Evolutionary conservation across 2,888 invertebrate genomes (phyloP).

Genomic region (Erebia palarica): DNA sequence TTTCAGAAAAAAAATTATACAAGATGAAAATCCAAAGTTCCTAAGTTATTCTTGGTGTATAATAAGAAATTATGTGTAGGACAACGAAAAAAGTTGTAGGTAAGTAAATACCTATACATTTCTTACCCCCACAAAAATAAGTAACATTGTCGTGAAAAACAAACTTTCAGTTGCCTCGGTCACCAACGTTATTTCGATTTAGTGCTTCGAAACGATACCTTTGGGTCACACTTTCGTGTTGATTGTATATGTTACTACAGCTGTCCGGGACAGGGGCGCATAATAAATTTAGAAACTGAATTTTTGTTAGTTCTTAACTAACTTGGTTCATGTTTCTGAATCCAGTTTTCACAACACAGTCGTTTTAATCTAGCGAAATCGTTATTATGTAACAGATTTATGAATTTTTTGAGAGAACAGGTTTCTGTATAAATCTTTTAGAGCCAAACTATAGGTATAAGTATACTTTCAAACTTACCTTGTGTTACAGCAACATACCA

Average conservation of each 20-base stretch:
- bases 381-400: neutral
- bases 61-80: too few species aligned
- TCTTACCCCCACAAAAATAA: neutral
- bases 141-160: conserved; percentile 21
- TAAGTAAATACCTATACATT: too few species aligned
- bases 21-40: too few species aligned
- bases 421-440: neutral
- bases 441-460: neutral
- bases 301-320: conserved; percentile 33
- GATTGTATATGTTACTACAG: conserved; percentile 42
- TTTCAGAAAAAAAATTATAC: too few species aligned
- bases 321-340: neutral
- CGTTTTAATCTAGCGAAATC: neutral
- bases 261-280: conserved; percentile 36
- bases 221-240: conserved; percentile 59
- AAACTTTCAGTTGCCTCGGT: conserved; percentile 44
- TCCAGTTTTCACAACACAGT: neutral
- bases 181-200: conserved; percentile 50
- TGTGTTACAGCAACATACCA: too few species aligned
- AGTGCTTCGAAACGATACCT: conserved; percentile 55
- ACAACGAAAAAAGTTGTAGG: too few species aligned
- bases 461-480: too few species aligned
- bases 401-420: neutral
- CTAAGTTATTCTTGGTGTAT: too few species aligned
- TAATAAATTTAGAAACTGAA: conserved; percentile 38